Evolutionary conservation across 37 sponge, comb jelly and placozoan species (phyloP).

Genomic region (Beroe ovata): DNA sequence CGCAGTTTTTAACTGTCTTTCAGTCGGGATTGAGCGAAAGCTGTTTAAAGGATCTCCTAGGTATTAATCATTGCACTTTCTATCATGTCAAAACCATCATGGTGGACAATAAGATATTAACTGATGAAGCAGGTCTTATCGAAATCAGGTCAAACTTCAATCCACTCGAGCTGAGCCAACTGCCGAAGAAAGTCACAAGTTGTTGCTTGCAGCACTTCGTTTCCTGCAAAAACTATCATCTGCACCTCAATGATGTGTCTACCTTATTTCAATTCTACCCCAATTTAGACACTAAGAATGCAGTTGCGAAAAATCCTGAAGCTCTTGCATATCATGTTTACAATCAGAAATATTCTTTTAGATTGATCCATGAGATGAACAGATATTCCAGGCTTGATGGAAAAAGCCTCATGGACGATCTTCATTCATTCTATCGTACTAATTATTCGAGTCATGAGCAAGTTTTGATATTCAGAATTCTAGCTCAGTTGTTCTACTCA

Average conservation of each 20-base stretch:
- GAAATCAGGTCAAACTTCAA: background rate
- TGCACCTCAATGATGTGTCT: conserved; percentile 14
- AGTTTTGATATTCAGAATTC: conserved; percentile 20
- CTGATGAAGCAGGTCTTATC: background rate
- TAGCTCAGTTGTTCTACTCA: conserved; percentile 22
- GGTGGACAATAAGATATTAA: background rate
- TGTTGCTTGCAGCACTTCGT: background rate
- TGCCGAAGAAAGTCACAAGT: background rate
- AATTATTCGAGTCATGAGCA: background rate
- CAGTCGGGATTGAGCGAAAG: conserved; percentile 11
- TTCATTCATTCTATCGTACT: background rate
- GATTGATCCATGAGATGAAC: background rate
- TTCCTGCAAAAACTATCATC: background rate
- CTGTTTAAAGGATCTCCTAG: background rate
- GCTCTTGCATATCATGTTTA: conserved; percentile 32
- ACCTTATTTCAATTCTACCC: background rate
- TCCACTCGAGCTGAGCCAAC: background rate
- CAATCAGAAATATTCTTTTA: background rate
- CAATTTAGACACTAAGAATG: background rate
- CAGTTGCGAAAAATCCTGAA: conserved; percentile 16
- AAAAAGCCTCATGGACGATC: background rate
- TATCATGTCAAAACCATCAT: background rate
- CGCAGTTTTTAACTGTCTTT: conserved; percentile 23
- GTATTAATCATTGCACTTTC: background rate
- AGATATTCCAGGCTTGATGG: background rate